Evolutionary conservation across 2,113 vertebrate genomes (phyloP).

Genomic region (Pitta sordida): DNA sequence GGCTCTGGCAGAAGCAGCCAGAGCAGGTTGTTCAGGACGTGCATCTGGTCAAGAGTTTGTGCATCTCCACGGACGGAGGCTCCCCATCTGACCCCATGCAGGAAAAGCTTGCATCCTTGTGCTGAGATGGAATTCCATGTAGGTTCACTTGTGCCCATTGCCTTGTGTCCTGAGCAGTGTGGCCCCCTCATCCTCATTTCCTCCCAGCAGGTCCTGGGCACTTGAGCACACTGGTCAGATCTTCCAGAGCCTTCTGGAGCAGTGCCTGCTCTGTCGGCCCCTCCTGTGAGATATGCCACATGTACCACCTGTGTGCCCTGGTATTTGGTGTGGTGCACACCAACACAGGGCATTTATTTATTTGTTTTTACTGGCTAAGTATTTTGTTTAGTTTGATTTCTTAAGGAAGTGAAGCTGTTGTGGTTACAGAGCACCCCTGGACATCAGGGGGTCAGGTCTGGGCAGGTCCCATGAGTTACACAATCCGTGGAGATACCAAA

Average conservation of each 20-base stretch:
- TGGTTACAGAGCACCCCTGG: too few species aligned
- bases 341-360: background rate
- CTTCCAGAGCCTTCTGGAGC: background rate
- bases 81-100: background rate
- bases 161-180: background rate
- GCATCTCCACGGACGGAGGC: background rate
- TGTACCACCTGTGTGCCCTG: background rate
- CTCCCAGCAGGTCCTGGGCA: background rate
- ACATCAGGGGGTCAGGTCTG: too few species aligned
- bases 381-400: background rate
- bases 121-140: background rate
- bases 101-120: background rate
- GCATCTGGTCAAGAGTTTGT: accelerated
- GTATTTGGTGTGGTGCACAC: background rate
- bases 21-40: background rate
- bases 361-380: background rate
- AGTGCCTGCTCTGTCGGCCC: background rate
- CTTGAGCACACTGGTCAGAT: background rate
- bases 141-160: background rate
- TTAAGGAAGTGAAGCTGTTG: background rate
- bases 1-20: background rate
- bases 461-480: too few species aligned
- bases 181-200: background rate
- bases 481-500: too few species aligned
- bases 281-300: background rate